Evolutionary conservation across 2,113 vertebrate species (phyloP), one percentile per base, ranked within the genome.

Genomic region (Phalacrocorax pelagicus): DNA sequence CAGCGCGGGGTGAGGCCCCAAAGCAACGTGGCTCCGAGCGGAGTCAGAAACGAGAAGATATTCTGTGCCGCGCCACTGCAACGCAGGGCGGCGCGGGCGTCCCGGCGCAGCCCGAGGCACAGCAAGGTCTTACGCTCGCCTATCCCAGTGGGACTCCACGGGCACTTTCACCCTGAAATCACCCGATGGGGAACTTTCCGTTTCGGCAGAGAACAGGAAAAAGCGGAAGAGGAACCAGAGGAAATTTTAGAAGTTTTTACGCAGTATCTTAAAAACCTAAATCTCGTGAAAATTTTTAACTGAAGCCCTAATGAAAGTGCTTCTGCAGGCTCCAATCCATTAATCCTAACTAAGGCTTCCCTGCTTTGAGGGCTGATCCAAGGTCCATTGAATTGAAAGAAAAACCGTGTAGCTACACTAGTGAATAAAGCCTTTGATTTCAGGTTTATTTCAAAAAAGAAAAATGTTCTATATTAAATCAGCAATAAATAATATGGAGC

Each of bases 401-500:
- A 44, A 83, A 87, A 61, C 1, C 0, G 3, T 8, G 40, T 12
- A 3, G 2, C 51, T 51, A 44, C 0, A 0, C 19, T 79, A 52
- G 54, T 4, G 21, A 67, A 65, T 24, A 75, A 80, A 88, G 36
- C 74, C 66, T 82, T 47, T 42, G 81, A 52, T 49, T 93, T 69
- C 74, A 63, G 79, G 72, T 30, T 69, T 49, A 47, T 69, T 81
- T 92, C 7, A 66, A 40, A 80, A 80, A 69, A 49, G 38, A 75
- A 80, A 69, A 86, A 44, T 12, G 30, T 58, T 57, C 63, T 58
- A 5, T 22, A 77, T 42, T 24, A 70, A 72, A 83, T 0, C 17
- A 51, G 75, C 54, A 62, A 51, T 69, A 93, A 83, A 38, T 77
- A 75, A 24, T 16, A 63, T 0, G 3, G 20, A 22, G 9, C 15